Evolutionary conservation across 2,888 invertebrate species (phyloP).

Genomic region (Thymelicus acteon): DNA sequence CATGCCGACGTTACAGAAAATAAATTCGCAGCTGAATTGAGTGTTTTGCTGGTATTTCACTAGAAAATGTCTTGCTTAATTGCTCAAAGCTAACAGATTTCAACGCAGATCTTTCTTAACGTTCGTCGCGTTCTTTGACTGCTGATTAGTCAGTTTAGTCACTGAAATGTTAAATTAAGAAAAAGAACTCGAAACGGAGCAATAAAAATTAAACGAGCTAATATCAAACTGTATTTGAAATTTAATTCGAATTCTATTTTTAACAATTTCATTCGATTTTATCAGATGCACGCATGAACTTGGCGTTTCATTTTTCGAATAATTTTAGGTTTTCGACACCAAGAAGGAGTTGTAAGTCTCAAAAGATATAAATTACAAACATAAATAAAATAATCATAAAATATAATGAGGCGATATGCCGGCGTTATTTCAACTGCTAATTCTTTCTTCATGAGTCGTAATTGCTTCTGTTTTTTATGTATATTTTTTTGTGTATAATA

Average conservation of each 20-base stretch:
- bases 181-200: slow-evolving; percentile 18
- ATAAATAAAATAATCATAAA: too few relatives aligned
- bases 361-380: too few relatives aligned
- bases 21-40: slow-evolving; percentile 64
- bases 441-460: too few relatives aligned
- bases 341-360: too few relatives aligned
- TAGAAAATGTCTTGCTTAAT: slow-evolving; percentile 38
- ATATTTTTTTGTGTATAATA: too few relatives aligned
- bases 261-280: not conserved
- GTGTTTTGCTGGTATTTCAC: slow-evolving; percentile 47
- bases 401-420: too few relatives aligned
- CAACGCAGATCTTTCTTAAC: slow-evolving; percentile 30
- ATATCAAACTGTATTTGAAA: slow-evolving; percentile 19
- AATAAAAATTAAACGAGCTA: slow-evolving; percentile 28
- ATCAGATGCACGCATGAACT: too few relatives aligned
- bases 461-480: too few relatives aligned
- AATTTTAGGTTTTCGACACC: too few relatives aligned
- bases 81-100: slow-evolving; percentile 36
- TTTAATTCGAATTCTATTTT: slow-evolving; percentile 20
- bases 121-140: slow-evolving; percentile 36
- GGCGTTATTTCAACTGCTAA: too few relatives aligned
- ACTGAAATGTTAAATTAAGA: slow-evolving; percentile 29
- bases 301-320: too few relatives aligned
- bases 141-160: slow-evolving; percentile 37
- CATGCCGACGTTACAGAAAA: slow-evolving; percentile 66